Conservation (phyloP, 2,888 invertebrate species). For the Cephus nigrinus region DNA sequence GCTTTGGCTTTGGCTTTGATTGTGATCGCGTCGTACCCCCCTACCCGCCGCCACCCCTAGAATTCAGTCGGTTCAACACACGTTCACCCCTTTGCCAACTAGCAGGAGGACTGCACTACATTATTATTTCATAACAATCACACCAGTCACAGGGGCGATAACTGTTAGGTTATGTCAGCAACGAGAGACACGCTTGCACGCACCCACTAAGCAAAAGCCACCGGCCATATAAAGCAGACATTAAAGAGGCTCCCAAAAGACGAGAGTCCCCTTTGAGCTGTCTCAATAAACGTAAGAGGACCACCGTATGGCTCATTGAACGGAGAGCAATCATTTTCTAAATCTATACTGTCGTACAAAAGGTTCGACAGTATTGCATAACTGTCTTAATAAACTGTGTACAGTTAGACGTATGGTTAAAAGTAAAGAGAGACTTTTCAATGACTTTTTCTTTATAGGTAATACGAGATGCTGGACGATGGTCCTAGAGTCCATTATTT, state of each 20-base stretch:
- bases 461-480: conserved; percentile 34
- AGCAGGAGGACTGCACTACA: conserved; percentile 31
- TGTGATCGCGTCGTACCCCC: conserved; percentile 51
- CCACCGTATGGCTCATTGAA: not conserved
- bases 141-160: conserved; percentile 47
- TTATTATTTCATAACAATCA: conserved; percentile 61
- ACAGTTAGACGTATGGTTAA: not conserved
- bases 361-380: not conserved
- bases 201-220: not conserved
- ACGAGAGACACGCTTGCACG: not conserved
- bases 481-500: conserved; percentile 22
- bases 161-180: conserved; percentile 40
- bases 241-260: not conserved
- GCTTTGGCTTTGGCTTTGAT: conserved; percentile 52
- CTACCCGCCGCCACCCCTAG: not conserved
- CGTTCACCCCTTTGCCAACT: conserved; percentile 27
- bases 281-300: not conserved
- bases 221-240: not conserved
- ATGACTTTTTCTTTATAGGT: conserved; percentile 23
- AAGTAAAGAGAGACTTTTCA: conserved; percentile 2
- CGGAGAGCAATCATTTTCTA: not conserved
- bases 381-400: not conserved
- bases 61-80: conserved; percentile 16
- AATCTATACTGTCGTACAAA: not conserved
- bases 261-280: not conserved